These are phyloP conservation scores for Eugnorisma glareosa DNA, from an alignment of 2,888 invertebrate genomes.

Conservation along the genomic window DNA sequence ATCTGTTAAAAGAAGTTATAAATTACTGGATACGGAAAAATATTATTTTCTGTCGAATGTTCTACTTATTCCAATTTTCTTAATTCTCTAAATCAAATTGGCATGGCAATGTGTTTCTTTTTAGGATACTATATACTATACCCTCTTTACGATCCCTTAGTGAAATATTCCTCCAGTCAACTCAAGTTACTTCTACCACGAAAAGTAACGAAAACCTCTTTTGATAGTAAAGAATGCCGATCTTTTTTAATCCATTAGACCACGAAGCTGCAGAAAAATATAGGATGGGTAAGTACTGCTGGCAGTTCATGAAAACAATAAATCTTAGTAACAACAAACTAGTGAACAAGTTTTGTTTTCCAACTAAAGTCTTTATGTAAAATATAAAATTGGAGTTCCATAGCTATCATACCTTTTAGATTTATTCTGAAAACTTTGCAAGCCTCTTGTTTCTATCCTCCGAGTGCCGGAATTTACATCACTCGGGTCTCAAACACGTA, in stretches of 20 bases:
- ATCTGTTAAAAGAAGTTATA: slow-evolving; percentile 21
- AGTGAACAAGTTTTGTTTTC: slow-evolving; percentile 43
- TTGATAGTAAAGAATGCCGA: background rate
- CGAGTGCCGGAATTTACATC: slow-evolving; percentile 72
- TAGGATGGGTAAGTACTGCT: slow-evolving; percentile 6
- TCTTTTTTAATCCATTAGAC: slow-evolving; percentile 26
- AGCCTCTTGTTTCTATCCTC: slow-evolving; percentile 73
- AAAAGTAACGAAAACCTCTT: background rate
- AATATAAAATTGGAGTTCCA: slow-evolving; percentile 54
- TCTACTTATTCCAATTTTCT: background rate
- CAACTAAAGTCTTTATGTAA: slow-evolving; percentile 60
- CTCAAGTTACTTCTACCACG: background rate
- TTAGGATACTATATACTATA: background rate
- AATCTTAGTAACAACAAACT: slow-evolving; percentile 48
- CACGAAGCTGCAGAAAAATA: slow-evolving; percentile 11
- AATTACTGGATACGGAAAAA: slow-evolving; percentile 11
- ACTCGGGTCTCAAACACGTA: slow-evolving; percentile 61
- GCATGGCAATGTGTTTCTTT: slow-evolving; percentile 4
- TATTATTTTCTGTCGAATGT: background rate
- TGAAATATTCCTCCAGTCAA: background rate
- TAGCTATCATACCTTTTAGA: slow-evolving; percentile 44
- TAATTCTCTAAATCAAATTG: background rate
- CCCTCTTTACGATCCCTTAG: background rate
- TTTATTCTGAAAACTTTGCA: slow-evolving; percentile 59
- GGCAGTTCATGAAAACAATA: slow-evolving; percentile 42